phyloP scores from a whole-genome alignment of 2,797 vertebrate species.

The Chloroceryle amazona region DNA sequence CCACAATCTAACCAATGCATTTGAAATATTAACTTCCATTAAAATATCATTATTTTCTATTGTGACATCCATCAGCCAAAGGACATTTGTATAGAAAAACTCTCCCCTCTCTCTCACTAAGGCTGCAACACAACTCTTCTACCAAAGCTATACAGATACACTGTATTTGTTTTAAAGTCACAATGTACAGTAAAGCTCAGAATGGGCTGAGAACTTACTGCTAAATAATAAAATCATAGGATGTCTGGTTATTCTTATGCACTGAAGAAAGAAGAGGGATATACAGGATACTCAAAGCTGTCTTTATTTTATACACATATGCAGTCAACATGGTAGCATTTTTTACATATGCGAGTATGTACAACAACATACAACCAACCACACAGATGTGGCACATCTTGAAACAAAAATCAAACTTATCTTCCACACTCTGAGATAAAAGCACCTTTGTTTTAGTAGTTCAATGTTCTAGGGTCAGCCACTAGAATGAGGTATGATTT shows the following conservation, averaged over 20 bases:
- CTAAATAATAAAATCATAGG: background rate
- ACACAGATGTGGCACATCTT: background rate
- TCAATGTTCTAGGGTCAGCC: background rate
- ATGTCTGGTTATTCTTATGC: background rate
- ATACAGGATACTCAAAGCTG: background rate
- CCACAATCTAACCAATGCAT: background rate
- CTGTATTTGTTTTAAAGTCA: background rate
- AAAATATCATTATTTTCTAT: background rate
- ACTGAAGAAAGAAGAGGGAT: background rate
- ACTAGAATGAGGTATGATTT: background rate
- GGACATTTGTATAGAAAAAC: background rate
- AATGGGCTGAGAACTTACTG: background rate
- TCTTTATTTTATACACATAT: background rate
- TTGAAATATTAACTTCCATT: slow-evolving; percentile 8
- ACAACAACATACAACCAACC: background rate
- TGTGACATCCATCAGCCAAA: background rate
- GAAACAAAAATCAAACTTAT: background rate
- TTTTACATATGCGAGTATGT: background rate
- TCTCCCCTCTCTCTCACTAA: background rate
- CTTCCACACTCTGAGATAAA: background rate
- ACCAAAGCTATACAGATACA: background rate
- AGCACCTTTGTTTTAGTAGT: background rate
- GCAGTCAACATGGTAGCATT: background rate
- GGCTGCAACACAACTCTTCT: background rate
- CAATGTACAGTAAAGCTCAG: background rate